phyloP scores from a whole-genome alignment of 2,888 invertebrate species.

The Molorchus minor region DNA sequence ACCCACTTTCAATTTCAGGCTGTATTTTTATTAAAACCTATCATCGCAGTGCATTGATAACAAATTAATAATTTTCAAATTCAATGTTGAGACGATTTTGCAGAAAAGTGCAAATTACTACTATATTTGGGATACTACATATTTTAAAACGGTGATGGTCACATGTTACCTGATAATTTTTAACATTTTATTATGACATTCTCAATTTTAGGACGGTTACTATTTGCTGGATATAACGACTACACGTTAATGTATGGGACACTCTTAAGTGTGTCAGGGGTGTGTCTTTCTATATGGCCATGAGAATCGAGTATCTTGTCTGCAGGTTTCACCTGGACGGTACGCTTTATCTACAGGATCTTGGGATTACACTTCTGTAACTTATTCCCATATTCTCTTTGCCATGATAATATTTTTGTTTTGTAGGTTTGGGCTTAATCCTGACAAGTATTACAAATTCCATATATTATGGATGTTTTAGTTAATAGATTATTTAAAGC shows the following conservation, averaged over 20 bases:
- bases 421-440: conserved; percentile 1
- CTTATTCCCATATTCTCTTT: conserved; percentile 24
- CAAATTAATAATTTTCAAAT: too few relatives aligned
- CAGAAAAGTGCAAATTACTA: too few relatives aligned
- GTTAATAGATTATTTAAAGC: too few relatives aligned
- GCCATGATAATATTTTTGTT: background rate
- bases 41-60: too few relatives aligned
- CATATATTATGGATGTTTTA: too few relatives aligned
- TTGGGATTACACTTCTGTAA: conserved; percentile 93
- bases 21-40: too few relatives aligned
- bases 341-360: conserved; percentile 97
- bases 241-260: conserved; percentile 99
- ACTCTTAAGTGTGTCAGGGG: conserved; percentile 92
- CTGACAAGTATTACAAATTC: background rate
- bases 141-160: too few relatives aligned
- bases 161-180: too few relatives aligned
- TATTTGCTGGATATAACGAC: conserved; percentile 99
- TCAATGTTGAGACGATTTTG: too few relatives aligned
- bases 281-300: conserved; percentile 94
- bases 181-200: too few relatives aligned
- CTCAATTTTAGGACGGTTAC: conserved; percentile 78
- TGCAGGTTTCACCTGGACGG: conserved; percentile 96
- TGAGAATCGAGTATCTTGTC: conserved; percentile 92
- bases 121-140: too few relatives aligned
- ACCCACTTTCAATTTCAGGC: too few relatives aligned